A percentile compares a stretch with the other conserved stretches of the same genome.
Evolutionary conservation across 2,113 vertebrate genomes (phyloP).

Genomic region (Pipa parva): DNA sequence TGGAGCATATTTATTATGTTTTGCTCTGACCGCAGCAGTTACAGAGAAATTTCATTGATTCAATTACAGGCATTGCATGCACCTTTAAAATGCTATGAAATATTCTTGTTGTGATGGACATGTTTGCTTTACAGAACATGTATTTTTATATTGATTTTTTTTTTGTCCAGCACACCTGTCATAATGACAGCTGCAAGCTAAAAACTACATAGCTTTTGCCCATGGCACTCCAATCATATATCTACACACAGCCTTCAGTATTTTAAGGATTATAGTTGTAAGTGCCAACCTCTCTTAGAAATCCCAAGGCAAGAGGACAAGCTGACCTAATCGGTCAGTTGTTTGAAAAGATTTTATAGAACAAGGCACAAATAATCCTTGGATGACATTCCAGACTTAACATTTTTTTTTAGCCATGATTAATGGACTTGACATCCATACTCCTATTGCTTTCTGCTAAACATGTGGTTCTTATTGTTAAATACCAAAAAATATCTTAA

Average conservation of each 20-base stretch:
- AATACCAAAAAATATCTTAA: constrained; percentile 67
- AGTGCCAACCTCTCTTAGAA: constrained; percentile 51
- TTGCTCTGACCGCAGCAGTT: constrained; percentile 9
- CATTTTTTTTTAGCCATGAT: constrained; percentile 60
- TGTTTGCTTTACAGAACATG: constrained; percentile 44
- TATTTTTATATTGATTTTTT: constrained; percentile 39
- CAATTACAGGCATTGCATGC: constrained; percentile 43
- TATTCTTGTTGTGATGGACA: constrained; percentile 43
- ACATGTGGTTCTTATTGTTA: constrained; percentile 59
- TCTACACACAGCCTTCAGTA: constrained; percentile 37
- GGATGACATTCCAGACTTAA: constrained; percentile 54
- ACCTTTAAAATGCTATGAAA: constrained; percentile 45
- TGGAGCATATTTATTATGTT: no score
- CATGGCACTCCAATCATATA: constrained; percentile 26
- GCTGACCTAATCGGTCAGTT: constrained; percentile 56
- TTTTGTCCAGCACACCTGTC: constrained; percentile 28
- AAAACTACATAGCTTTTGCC: constrained; percentile 37
- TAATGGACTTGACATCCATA: constrained; percentile 71
- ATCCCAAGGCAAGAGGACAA: constrained; percentile 54
- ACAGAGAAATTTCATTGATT: constrained; percentile 32
- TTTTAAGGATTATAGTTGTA: constrained; percentile 49
- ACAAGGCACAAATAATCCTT: constrained; percentile 56
- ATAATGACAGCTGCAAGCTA: constrained; percentile 43
- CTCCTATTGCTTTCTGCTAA: constrained; percentile 59
- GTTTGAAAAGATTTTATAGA: constrained; percentile 59